phyloP scores from a whole-genome alignment of 2,113 vertebrate genomes.

The Antidorcas marsupialis region DNA sequence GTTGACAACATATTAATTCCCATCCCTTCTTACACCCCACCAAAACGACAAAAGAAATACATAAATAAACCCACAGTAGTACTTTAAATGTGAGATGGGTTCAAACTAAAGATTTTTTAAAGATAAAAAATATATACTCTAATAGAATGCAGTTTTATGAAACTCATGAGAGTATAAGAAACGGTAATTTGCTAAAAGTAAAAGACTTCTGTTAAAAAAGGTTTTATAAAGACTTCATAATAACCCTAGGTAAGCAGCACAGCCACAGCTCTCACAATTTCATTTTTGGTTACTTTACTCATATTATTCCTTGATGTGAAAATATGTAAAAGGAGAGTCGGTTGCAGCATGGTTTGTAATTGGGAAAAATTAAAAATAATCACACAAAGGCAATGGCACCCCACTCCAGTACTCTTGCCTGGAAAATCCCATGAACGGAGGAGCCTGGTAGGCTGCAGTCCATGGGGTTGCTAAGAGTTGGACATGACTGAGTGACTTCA shows the following conservation, averaged over 20 bases:
- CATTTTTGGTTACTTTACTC: background rate
- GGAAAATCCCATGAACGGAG: no score
- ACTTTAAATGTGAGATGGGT: background rate
- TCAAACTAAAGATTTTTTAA: background rate
- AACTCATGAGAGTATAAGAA: background rate
- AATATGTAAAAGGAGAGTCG: background rate
- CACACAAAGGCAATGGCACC: background rate
- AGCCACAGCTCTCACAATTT: background rate
- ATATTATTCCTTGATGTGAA: background rate
- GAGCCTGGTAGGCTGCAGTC: no score
- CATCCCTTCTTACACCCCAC: background rate
- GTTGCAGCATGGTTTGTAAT: background rate
- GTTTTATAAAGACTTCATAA: background rate
- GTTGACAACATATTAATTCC: background rate
- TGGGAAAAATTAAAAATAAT: background rate
- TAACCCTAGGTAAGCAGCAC: background rate
- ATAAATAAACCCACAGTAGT: background rate
- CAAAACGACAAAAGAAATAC: background rate
- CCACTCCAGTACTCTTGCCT: no score
- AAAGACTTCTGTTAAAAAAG: background rate
- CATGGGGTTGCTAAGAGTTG: no score
- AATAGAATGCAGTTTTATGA: background rate
- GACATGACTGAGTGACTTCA: no score
- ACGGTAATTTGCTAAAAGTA: background rate
- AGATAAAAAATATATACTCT: background rate